phyloP scores from a whole-genome alignment of 2,797 vertebrate species.

The Notolepis coatsorum region DNA sequence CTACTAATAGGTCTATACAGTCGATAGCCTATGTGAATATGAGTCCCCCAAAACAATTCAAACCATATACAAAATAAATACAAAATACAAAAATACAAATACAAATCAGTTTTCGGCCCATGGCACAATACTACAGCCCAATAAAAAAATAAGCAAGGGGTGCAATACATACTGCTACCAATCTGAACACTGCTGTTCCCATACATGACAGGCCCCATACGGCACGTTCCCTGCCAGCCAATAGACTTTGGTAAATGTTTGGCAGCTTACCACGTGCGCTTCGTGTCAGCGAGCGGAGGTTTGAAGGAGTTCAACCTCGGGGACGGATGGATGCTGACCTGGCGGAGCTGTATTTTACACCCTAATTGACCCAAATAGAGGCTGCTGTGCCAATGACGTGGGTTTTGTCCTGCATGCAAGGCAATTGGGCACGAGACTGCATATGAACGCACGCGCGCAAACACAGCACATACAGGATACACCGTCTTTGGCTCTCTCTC shows the following conservation, averaged over 20 bases:
- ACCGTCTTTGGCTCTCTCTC: no score
- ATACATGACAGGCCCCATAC: not conserved
- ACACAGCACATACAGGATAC: slow-evolving; percentile 6
- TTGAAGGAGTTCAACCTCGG: slow-evolving; percentile 18
- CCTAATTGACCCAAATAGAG: slow-evolving; percentile 91
- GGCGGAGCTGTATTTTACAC: slow-evolving; percentile 76
- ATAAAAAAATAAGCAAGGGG: no score
- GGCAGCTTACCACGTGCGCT: no score
- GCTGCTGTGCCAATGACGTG: slow-evolving; percentile 62
- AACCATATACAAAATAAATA: no score
- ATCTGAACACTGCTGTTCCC: no score
- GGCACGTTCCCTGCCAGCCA: slow-evolving; percentile 38
- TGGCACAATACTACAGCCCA: no score
- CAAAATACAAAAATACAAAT: slow-evolving; percentile 5
- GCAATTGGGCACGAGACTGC: slow-evolving; percentile 70
- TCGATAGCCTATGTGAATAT: no score
- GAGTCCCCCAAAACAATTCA: no score
- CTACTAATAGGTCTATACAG: no score
- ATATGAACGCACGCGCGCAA: slow-evolving; percentile 4
- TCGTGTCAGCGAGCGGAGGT: not conserved
- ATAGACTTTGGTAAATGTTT: slow-evolving; percentile 45
- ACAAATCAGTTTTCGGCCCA: no score
- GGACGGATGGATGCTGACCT: slow-evolving; percentile 20
- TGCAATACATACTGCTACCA: no score
- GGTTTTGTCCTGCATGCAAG: slow-evolving; percentile 58